These are phyloP conservation scores for Argopecten irradians DNA, from an alignment of 1,140 invertebrate genomes.

Conservation along the genomic window DNA sequence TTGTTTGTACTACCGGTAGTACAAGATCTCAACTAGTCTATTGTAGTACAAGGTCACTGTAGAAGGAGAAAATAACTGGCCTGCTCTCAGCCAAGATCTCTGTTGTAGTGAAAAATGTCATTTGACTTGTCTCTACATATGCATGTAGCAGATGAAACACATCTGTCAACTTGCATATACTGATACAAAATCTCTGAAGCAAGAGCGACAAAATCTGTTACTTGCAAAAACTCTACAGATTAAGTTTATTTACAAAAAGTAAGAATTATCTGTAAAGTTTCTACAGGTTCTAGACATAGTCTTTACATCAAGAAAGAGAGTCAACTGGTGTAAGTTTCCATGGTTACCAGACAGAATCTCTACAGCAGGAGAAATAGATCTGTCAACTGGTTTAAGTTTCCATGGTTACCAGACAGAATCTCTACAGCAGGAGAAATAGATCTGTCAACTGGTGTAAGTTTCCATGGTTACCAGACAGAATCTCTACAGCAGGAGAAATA, in stretches of 20 bases:
- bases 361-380: neutral
- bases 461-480: neutral
- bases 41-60: too few species aligned
- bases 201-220: neutral
- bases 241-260: too few species aligned
- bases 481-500: conserved; percentile 3
- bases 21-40: neutral
- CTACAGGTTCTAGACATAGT: neutral
- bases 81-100: neutral
- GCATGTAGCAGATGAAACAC: neutral
- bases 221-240: neutral
- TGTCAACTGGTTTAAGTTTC: neutral
- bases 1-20: too few species aligned
- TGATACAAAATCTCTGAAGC: neutral
- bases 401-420: neutral
- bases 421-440: neutral
- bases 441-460: neutral
- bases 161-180: neutral
- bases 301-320: neutral
- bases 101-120: neutral
- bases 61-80: too few species aligned
- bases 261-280: neutral
- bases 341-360: neutral
- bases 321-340: neutral
- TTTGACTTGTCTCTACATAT: too few species aligned